Evolutionary conservation across 2,888 invertebrate genomes (phyloP).

Genomic region (Mermis nigrescens): DNA sequence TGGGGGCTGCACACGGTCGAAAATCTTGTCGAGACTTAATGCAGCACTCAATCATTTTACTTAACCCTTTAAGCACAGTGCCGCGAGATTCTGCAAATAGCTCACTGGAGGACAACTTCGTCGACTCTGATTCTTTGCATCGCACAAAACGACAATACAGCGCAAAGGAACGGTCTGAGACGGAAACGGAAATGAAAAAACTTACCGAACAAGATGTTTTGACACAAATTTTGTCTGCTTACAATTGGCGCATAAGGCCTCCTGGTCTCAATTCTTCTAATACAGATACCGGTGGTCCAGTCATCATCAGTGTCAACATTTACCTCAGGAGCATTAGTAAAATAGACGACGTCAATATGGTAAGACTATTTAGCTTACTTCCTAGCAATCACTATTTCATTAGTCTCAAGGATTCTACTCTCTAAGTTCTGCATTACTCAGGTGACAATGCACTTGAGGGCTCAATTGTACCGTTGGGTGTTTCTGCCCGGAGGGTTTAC

Average conservation of each 20-base stretch:
- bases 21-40: no score
- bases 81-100: no score
- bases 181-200: slow-evolving; percentile 22
- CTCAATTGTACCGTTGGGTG: no score
- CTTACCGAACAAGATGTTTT: slow-evolving; percentile 2
- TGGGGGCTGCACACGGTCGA: no score
- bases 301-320: slow-evolving; percentile 86
- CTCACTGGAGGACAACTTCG: no score
- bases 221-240: neutral
- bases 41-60: no score
- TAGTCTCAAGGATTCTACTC: no score
- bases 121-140: no score
- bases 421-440: neutral
- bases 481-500: no score
- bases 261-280: neutral
- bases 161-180: neutral
- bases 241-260: slow-evolving; percentile 3
- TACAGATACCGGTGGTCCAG: slow-evolving; percentile 54
- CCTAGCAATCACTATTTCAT: no score
- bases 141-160: neutral
- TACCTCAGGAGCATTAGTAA: slow-evolving; percentile 89
- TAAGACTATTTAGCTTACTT: no score
- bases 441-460: neutral
- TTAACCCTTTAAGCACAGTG: no score
- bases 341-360: slow-evolving; percentile 96